Evolutionary conservation across 2,113 vertebrate genomes (phyloP).

Genomic region (Mormyrus lacerda): DNA sequence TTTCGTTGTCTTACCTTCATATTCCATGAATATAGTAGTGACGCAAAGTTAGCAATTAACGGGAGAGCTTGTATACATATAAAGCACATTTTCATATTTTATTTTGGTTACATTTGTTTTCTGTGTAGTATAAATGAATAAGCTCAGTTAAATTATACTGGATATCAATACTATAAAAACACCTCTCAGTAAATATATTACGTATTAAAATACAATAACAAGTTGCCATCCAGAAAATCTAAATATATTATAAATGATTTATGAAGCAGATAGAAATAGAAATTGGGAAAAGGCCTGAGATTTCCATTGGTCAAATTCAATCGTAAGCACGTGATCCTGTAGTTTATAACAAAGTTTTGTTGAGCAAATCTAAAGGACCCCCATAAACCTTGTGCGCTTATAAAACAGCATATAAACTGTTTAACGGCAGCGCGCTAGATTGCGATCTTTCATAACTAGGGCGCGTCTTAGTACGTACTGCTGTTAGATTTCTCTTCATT

Average conservation of each 20-base stretch:
- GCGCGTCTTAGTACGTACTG: constrained; percentile 85
- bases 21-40: neutral
- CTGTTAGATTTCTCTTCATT: constrained; percentile 87
- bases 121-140: neutral
- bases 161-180: neutral
- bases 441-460: constrained; percentile 68
- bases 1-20: neutral
- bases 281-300: constrained; percentile 64
- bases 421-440: constrained; percentile 85
- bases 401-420: constrained; percentile 99
- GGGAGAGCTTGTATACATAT: neutral
- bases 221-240: neutral
- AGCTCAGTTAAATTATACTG: neutral
- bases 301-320: constrained; percentile 99
- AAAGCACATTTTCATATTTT: neutral
- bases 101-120: neutral
- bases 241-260: neutral
- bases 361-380: constrained; percentile 93
- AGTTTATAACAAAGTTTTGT: constrained; percentile 98
- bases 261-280: neutral
- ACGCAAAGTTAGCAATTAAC: neutral
- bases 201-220: neutral
- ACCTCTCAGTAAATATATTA: neutral
- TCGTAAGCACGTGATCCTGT: constrained; percentile 94
- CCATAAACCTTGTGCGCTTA: constrained; percentile 98